A percentile compares a stretch with the other conserved stretches of the same genome.
phyloP scores from a whole-genome alignment of 2,888 invertebrate species.

The Brachyptera risi region DNA sequence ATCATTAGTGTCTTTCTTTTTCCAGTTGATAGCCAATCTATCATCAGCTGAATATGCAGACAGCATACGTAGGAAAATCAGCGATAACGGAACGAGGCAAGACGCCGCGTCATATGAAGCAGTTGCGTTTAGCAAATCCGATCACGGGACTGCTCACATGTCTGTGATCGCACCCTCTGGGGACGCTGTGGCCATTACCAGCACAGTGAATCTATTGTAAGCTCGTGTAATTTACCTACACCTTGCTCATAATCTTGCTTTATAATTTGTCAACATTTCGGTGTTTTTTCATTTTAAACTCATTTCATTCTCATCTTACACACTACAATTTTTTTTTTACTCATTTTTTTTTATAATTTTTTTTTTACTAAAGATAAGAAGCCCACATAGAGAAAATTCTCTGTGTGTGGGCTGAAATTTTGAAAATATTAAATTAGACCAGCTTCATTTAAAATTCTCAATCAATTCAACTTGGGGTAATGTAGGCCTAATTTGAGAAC shows the following conservation, averaged over 20 bases:
- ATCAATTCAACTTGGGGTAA: too few species aligned
- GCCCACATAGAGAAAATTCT: too few species aligned
- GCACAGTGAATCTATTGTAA: slow-evolving; percentile 74
- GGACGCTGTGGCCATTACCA: slow-evolving; percentile 89
- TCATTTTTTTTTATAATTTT: too few species aligned
- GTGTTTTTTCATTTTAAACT: neutral
- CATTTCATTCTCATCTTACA: too few species aligned
- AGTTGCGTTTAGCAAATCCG: slow-evolving; percentile 48
- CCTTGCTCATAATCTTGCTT: neutral
- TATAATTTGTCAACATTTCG: neutral
- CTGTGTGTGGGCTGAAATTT: too few species aligned
- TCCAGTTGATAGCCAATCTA: slow-evolving; percentile 57
- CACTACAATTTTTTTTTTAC: too few species aligned
- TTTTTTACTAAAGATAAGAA: too few species aligned
- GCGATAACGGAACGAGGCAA: slow-evolving; percentile 60
- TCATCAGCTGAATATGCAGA: slow-evolving; percentile 58
- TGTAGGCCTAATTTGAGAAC: too few species aligned
- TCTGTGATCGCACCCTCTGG: slow-evolving; percentile 80
- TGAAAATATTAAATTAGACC: too few species aligned
- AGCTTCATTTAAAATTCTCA: too few species aligned
- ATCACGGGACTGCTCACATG: slow-evolving; percentile 83
- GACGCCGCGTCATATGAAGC: slow-evolving; percentile 66
- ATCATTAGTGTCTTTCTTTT: slow-evolving; percentile 25
- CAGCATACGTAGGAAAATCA: slow-evolving; percentile 56
- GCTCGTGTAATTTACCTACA: slow-evolving; percentile 48